These are phyloP conservation scores for Cnemophilus loriae DNA, from an alignment of 2,113 vertebrate genomes.

Conservation along the genomic window DNA sequence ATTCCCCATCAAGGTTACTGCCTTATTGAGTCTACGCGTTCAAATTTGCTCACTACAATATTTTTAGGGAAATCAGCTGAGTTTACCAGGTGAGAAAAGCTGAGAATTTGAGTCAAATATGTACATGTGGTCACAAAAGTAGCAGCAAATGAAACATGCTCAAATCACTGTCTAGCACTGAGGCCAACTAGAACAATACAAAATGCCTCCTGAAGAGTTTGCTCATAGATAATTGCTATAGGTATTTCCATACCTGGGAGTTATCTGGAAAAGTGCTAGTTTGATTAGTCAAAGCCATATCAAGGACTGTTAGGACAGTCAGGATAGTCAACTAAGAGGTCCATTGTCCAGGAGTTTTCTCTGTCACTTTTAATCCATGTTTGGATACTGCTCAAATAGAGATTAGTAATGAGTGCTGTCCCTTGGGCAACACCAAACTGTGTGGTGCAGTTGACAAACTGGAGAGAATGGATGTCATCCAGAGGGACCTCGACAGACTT, in stretches of 20 bases:
- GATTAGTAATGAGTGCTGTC: accelerated
- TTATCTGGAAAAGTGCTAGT: background rate
- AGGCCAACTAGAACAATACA: background rate
- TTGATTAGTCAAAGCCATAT: background rate
- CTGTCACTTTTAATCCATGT: background rate
- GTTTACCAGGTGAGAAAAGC: accelerated
- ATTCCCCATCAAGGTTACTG: background rate
- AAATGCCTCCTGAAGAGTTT: background rate
- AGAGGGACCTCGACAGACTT: background rate
- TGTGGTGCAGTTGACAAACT: too few species aligned
- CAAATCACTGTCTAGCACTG: background rate
- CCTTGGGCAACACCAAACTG: background rate
- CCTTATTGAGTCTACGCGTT: background rate
- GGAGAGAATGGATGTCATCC: background rate
- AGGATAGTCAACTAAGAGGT: background rate
- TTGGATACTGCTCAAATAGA: background rate
- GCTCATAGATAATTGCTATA: background rate
- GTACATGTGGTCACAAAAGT: background rate
- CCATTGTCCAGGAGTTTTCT: background rate
- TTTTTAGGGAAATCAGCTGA: background rate
- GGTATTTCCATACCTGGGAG: background rate
- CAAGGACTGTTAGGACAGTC: background rate
- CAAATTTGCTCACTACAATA: background rate
- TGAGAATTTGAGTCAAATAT: background rate
- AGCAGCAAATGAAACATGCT: background rate